Conservation (phyloP, 2,113 vertebrate genomes). For the Labeo catla region DNA sequence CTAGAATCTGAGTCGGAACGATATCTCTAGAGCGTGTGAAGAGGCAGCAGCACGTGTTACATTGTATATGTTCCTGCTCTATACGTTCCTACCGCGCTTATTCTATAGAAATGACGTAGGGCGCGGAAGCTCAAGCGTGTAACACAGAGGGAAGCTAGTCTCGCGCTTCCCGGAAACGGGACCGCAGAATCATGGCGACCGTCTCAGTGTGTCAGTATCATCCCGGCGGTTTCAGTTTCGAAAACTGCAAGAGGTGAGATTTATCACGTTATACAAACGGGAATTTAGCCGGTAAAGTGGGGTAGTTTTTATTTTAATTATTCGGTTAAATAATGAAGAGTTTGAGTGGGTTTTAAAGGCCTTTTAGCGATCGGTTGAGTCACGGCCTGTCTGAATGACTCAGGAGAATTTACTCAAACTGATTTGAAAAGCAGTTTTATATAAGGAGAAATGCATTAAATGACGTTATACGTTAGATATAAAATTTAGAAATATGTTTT, state of each 20-base stretch:
- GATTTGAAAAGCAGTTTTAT: not conserved
- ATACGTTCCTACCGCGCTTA: conserved; percentile 14
- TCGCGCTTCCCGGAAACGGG: conserved; percentile 70
- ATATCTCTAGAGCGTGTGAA: not conserved
- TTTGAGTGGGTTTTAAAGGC: not conserved
- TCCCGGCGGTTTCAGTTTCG: conserved; percentile 87
- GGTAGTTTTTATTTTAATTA: too few species aligned
- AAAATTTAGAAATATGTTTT: not conserved
- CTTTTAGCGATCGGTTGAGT: not conserved
- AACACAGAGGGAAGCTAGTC: conserved; percentile 30
- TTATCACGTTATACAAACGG: not conserved
- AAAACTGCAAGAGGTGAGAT: conserved; percentile 86
- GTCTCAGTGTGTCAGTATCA: conserved; percentile 70
- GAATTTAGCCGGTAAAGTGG: not conserved
- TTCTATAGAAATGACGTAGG: not conserved
- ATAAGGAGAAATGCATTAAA: not conserved
- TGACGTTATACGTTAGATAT: too few species aligned
- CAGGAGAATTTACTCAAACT: conserved; percentile 62
- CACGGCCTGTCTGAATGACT: conserved; percentile 69
- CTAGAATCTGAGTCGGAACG: not conserved
- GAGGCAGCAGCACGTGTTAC: conserved; percentile 3
- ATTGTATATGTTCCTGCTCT: not conserved
- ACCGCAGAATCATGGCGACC: conserved; percentile 80
- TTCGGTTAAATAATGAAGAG: not conserved
- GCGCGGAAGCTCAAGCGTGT: conserved; percentile 32